These are phyloP conservation scores for Drosophila anomelani DNA, from an alignment of 2,888 invertebrate species.

Conservation along the genomic window DNA sequence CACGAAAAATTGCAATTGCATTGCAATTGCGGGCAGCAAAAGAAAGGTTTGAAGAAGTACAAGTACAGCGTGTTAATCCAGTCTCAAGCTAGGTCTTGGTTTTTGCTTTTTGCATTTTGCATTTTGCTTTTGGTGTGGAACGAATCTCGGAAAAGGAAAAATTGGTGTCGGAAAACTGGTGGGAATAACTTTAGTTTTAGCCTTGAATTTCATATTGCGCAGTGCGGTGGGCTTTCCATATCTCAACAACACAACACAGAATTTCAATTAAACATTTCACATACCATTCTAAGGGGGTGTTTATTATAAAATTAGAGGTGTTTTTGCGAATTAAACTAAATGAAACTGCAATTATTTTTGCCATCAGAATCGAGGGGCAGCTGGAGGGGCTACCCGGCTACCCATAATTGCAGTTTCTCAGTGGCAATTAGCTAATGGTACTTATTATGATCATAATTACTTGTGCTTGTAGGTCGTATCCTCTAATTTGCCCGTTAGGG, in stretches of 20 bases:
- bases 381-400: neutral
- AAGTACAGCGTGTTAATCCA: conserved; percentile 82
- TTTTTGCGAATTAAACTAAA: conserved; percentile 10
- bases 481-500: conserved; percentile 95
- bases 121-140: conserved; percentile 45
- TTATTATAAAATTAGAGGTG: conserved; percentile 5
- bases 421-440: conserved; percentile 11
- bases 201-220: conserved; percentile 71
- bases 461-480: conserved; percentile 94
- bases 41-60: conserved; percentile 80
- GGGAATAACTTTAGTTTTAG: conserved; percentile 41
- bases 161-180: conserved; percentile 48
- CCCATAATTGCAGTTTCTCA: conserved; percentile 27
- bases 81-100: conserved; percentile 57
- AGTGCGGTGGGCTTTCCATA: conserved; percentile 46
- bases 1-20: conserved; percentile 43
- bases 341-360: conserved; percentile 12
- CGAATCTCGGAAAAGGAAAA: conserved; percentile 49
- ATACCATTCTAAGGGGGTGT: conserved; percentile 15
- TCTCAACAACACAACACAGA: conserved; percentile 15
- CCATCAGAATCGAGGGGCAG: neutral
- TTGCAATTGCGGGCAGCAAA: conserved; percentile 76
- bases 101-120: conserved; percentile 36
- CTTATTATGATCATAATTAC: conserved; percentile 85
- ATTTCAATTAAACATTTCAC: conserved; percentile 21